Percentiles rank a stretch among this genome's conserved stretches.
Conservation (phyloP, 2,888 invertebrate species). For the Branchinecta sandiegonensis region DNA sequence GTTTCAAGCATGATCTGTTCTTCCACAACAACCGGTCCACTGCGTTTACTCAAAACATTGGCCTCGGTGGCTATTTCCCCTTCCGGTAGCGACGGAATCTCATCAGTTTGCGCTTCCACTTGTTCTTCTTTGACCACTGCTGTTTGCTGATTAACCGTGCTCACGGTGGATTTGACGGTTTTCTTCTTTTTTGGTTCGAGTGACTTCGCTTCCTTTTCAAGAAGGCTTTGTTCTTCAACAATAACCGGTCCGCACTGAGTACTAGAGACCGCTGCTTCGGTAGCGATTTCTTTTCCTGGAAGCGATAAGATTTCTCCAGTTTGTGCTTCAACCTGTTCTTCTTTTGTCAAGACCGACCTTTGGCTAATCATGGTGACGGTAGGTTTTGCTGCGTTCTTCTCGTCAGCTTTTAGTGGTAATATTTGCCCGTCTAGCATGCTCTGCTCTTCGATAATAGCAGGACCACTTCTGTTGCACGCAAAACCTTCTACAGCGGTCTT, state of each 20-base stretch:
- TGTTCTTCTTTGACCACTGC: no score
- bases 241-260: slow-evolving; percentile 18
- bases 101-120: no score
- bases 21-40: not conserved
- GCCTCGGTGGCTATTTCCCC: no score
- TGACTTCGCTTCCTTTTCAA: no score
- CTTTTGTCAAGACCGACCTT: slow-evolving; percentile 22
- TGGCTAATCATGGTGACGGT: slow-evolving; percentile 20
- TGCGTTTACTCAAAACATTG: not conserved
- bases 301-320: slow-evolving; percentile 19
- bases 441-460: not conserved
- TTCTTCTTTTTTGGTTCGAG: no score
- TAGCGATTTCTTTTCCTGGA: slow-evolving; percentile 17
- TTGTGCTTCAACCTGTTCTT: slow-evolving; percentile 24
- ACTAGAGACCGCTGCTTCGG: slow-evolving; percentile 20
- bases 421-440: no score
- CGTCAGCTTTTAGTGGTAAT: slow-evolving; percentile 19
- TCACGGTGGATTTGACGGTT: no score
- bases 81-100: no score
- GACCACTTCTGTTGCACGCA: not conserved
- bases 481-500: not conserved
- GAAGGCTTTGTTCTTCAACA: not conserved
- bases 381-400: not conserved
- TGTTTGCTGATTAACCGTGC: no score
- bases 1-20: no score